Base-by-base conservation (phyloP, 2,888 invertebrate genomes). In the Chesias legatella region DNA sequence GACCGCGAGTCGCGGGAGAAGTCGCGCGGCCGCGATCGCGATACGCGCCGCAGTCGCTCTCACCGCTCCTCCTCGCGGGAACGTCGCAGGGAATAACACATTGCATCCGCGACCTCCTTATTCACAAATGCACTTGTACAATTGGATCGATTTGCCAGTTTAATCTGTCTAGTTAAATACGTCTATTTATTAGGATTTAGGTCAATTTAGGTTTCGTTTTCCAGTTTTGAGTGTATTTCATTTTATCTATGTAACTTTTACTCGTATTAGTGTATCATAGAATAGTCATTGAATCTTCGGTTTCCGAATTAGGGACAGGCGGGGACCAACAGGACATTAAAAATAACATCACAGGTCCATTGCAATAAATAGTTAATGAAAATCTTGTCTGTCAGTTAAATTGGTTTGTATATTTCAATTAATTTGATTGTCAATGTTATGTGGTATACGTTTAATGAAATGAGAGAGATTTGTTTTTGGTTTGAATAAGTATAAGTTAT, bases 1-100 rank as follows among this genome's bases (percentile, higher is more conserved):
- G 67, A 63, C 7, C 43, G 43, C 17, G 43, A 26, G 27, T 25
- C 46, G 1, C 46, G 46, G 10, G 47, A 72, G 1, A 65, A 63
- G 0, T 77, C 80, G 8, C 65, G 77, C 0, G 77, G 77, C 0
- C 65, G 74, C 10, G 74, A 74, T 1, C 70, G 79, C 11, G 73
- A 74, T 9, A 48, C 78, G 21, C 78, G 80, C 9, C 79, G 84
- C 56, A 77, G 79, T 36, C 80, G 79, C 52, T 82, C 83, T 9
- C 71, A 82, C 40, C 79, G 84, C 29, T 84, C 85, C 6, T 47
- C 68, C 3, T 85, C 84, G 7, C 71, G 77, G 29, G 85, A 86
- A 36, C 74, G 79, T 7, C 72, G 81, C 36, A 70, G 85, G 36
- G 86, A 85, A 49, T 84, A 74, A 56, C 41, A 38, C 9, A 27